Base-by-base conservation (phyloP, 2,113 vertebrate genomes). In the Urocynchramus pylzowi region DNA sequence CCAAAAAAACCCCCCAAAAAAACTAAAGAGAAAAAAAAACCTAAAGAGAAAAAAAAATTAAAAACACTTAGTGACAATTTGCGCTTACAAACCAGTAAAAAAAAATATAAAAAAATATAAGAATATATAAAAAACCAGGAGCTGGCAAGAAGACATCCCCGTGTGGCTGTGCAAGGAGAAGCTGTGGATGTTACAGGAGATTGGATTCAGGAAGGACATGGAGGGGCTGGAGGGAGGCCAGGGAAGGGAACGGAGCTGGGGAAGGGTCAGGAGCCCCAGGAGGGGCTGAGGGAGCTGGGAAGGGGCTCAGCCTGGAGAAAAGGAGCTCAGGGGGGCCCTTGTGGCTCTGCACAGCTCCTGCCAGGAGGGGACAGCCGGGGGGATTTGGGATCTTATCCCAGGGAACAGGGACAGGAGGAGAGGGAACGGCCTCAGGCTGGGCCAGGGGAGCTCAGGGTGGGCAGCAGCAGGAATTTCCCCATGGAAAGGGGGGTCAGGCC, bases 171-270 rank as follows among this genome's bases (percentile, higher is more conserved):
- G 56, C 45, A 16, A 42, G n/a, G 7, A 26, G 74, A 45, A 77
- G 26, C 17, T 14, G 20, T 6, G n/a, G 42, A 10, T 49, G 23
- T 7, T n/a, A 16, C 1, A 0, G 10, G 24, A 33, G 35, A 22
- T 4, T 7, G 33, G 42, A 39, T 39, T 33, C 7, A 13, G 59
- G 59, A 22, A 17, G 45, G 45, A 41, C 10, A 4, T 3, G 57
- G 57, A 61, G 57, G 35, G 30, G 30, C 9, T 50, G 35, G 35
- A 1, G 22, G 3, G 56, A 22, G 1, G n/a, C 47, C 59, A 78
- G 45, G 47, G 45, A 1, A 52, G 47, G 75, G 30, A 60, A 49
- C 1, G 3, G 74, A 50, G 14, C 42, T 39, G 74, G 73, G 42
- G 20, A 21, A 28, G 52, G 52, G 37, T 0, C 7, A 47, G 73